Percentiles rank a stretch among this genome's conserved stretches.
These are phyloP conservation scores for Heterohyrax brucei DNA, from an alignment of 2,797 vertebrate species.

Conservation along the genomic window DNA sequence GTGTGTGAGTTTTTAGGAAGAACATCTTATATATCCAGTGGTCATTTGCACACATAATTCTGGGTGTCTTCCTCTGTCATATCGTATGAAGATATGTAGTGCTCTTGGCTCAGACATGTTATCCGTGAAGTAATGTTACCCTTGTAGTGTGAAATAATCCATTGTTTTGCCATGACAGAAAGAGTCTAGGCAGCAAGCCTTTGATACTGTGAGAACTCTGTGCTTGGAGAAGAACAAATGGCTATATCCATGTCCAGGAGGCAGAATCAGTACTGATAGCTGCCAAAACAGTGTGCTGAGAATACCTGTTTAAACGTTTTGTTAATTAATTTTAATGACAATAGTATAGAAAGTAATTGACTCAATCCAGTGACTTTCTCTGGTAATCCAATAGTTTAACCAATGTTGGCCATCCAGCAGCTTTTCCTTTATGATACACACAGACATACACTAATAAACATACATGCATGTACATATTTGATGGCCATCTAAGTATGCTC, in stretches of 20 bases:
- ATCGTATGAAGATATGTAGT: conserved; percentile 86
- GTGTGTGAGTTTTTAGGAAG: conserved; percentile 78
- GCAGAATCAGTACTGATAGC: conserved; percentile 75
- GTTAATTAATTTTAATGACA: conserved; percentile 76
- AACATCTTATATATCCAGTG: conserved; percentile 86
- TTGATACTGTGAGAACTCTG: conserved; percentile 68
- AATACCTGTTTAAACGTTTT: conserved; percentile 66
- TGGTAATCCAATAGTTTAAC: conserved; percentile 60
- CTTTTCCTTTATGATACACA: not conserved
- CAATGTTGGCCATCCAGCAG: not conserved
- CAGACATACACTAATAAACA: not conserved
- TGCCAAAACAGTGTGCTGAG: conserved; percentile 52
- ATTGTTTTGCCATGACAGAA: conserved; percentile 83
- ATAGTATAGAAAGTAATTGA: conserved; percentile 72
- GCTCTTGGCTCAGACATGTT: conserved; percentile 87
- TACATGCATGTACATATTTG: not conserved
- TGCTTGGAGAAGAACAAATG: conserved; percentile 69
- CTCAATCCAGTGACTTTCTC: conserved; percentile 74
- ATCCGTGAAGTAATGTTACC: conserved; percentile 89
- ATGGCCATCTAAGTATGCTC: not conserved
- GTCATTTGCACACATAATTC: conserved; percentile 86
- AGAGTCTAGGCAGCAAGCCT: conserved; percentile 83
- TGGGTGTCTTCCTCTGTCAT: conserved; percentile 86
- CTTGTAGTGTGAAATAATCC: conserved; percentile 86
- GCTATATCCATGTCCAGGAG: not conserved